phyloP scores from a whole-genome alignment of 2,113 vertebrate species.

The Phalacrocorax pelagicus region DNA sequence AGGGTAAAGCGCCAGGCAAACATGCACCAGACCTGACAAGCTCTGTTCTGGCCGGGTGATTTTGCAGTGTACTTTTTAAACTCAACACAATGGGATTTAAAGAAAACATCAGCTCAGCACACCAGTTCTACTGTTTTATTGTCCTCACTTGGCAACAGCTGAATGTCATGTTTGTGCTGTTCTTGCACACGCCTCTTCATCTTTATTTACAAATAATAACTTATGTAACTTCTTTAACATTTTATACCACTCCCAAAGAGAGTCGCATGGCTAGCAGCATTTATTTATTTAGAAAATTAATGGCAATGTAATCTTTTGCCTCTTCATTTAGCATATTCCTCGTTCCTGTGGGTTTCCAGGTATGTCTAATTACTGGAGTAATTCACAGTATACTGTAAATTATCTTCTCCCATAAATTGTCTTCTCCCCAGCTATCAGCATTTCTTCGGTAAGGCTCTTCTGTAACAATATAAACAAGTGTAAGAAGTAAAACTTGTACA shows the following conservation, averaged over 20 bases:
- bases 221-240: neutral
- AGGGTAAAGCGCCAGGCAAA: neutral
- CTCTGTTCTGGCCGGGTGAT: neutral
- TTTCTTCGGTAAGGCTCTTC: neutral
- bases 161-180: constrained; percentile 35
- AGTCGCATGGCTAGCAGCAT: neutral
- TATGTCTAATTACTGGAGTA: neutral
- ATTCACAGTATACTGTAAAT: neutral
- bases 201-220: constrained; percentile 2
- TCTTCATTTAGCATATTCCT: neutral
- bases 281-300: neutral
- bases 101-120: constrained; percentile 26
- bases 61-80: constrained; percentile 27
- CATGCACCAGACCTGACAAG: neutral
- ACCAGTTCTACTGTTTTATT: neutral
- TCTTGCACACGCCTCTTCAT: neutral
- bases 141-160: constrained; percentile 11
- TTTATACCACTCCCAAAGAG: neutral
- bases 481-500: neutral
- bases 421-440: neutral
- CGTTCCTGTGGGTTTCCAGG: neutral
- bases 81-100: neutral
- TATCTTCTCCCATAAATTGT: neutral
- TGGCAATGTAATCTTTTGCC: neutral
- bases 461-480: neutral